phyloP scores from a whole-genome alignment of 2,113 vertebrate genomes.

The Nestor notabilis region DNA sequence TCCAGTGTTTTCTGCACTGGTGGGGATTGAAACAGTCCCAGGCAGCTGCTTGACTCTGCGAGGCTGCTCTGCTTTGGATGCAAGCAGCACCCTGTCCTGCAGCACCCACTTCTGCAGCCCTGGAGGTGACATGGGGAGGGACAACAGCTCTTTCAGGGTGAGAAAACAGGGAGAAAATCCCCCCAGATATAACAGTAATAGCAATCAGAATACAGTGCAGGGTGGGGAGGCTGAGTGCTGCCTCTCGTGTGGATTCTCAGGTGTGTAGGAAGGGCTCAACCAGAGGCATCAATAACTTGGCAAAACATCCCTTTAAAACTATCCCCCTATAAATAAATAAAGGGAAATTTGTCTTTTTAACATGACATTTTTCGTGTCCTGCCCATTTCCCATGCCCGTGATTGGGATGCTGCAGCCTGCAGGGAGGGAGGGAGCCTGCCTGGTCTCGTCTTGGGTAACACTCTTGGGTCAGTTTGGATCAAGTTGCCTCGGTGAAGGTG shows the following conservation, averaged over 20 bases:
- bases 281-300: rapidly evolving
- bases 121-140: not conserved
- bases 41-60: not conserved
- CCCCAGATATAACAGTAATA: rapidly evolving
- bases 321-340: rapidly evolving
- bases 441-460: not conserved
- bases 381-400: not conserved
- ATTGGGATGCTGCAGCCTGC: not conserved
- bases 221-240: rapidly evolving
- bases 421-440: not conserved
- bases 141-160: not conserved
- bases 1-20: rapidly evolving
- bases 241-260: rapidly evolving
- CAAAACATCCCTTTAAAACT: not conserved
- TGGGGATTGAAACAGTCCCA: too few species aligned
- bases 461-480: not conserved
- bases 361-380: rapidly evolving
- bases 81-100: not conserved
- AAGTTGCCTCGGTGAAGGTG: not conserved
- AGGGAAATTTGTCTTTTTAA: not conserved
- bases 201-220: not conserved
- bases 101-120: not conserved
- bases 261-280: not conserved
- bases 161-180: not conserved
- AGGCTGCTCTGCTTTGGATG: not conserved